Evolutionary conservation across 1,140 invertebrate genomes (phyloP).

Genomic region (Drosophila albomicans): DNA sequence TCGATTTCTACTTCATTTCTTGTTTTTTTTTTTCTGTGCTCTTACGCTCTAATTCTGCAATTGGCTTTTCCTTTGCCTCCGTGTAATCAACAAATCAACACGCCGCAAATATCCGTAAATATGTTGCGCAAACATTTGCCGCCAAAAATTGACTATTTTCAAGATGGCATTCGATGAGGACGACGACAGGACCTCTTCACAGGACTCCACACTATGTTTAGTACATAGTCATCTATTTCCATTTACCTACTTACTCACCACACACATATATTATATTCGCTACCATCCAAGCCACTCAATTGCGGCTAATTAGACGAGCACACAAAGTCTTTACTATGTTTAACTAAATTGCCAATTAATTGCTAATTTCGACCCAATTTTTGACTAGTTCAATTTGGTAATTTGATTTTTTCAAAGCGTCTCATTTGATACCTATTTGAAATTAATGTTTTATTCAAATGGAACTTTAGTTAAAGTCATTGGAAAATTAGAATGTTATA

Average conservation of each 20-base stretch:
- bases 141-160: slow-evolving; percentile 46
- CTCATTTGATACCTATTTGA: too few relatives aligned
- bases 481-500: too few relatives aligned
- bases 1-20: slow-evolving; percentile 3
- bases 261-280: not conserved
- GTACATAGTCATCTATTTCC: not conserved
- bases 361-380: not conserved
- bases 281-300: not conserved
- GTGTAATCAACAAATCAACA: slow-evolving; percentile 48
- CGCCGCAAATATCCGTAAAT: slow-evolving; percentile 46
- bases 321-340: not conserved
- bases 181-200: not conserved
- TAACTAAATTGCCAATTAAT: not conserved
- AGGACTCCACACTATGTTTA: not conserved
- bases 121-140: slow-evolving; percentile 43
- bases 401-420: too few relatives aligned
- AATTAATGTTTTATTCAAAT: too few relatives aligned
- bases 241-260: not conserved
- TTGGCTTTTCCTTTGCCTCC: not conserved
- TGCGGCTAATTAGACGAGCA: not conserved
- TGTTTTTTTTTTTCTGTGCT: not conserved
- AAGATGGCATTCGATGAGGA: not conserved
- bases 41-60: not conserved
- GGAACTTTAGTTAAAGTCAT: too few relatives aligned
- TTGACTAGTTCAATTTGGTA: not conserved